These are phyloP conservation scores for Drosophila differens DNA, from an alignment of 2,888 invertebrate species.

Conservation along the genomic window DNA sequence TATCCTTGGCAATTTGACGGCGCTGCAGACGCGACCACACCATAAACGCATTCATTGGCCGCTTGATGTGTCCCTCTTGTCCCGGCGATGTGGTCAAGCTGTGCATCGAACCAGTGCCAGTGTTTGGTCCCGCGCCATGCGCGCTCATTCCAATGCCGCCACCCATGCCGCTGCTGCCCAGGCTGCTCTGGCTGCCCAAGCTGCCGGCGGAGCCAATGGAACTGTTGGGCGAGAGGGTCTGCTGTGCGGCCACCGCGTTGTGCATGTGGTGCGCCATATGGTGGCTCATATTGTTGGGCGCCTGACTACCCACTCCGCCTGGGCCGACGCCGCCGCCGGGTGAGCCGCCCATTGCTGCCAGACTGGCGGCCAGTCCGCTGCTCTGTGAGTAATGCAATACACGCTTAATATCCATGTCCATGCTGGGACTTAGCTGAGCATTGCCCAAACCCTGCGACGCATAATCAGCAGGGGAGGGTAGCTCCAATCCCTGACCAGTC, in stretches of 20 bases:
- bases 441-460: constrained; percentile 80
- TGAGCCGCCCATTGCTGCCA: constrained; percentile 85
- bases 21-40: constrained; percentile 96
- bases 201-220: constrained; percentile 80
- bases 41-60: constrained; percentile 99
- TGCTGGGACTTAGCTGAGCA: constrained; percentile 74
- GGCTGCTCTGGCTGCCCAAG: constrained; percentile 67
- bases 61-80: constrained; percentile 93
- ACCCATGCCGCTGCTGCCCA: constrained; percentile 74
- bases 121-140: constrained; percentile 37
- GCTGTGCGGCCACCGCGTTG: constrained; percentile 73
- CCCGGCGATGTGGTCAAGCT: constrained; percentile 84
- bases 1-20: constrained; percentile 96
- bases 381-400: constrained; percentile 85
- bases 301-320: constrained; percentile 76
- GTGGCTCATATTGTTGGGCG: constrained; percentile 82
- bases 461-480: constrained; percentile 84
- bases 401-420: constrained; percentile 85
- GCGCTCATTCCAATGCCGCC: constrained; percentile 54
- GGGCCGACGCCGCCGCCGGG: constrained; percentile 82
- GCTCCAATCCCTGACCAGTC: constrained; percentile 83
- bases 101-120: constrained; percentile 59
- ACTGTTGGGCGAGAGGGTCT: constrained; percentile 83
- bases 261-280: constrained; percentile 79
- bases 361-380: constrained; percentile 82